phyloP scores from a whole-genome alignment of 2,113 vertebrate genomes.

The Beaufortia kweichowensis region DNA sequence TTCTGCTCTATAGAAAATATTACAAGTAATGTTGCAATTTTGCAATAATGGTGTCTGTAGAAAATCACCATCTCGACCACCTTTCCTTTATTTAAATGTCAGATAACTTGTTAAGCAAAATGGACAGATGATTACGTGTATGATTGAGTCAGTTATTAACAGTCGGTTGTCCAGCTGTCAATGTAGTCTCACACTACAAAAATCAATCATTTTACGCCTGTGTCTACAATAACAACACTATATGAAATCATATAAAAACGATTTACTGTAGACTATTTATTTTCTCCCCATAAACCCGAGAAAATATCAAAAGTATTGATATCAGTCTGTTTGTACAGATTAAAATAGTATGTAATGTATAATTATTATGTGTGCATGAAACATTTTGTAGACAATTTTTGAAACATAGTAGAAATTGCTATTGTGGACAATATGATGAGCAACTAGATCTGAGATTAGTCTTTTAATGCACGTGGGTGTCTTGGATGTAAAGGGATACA shows the following conservation, averaged over 20 bases:
- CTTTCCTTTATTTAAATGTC: background rate
- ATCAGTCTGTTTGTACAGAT: too few species aligned
- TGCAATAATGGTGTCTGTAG: conserved; percentile 13
- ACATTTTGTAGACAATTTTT: too few species aligned
- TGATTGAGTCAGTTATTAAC: background rate
- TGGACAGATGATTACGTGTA: background rate
- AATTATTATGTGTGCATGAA: too few species aligned
- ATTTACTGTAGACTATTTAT: background rate
- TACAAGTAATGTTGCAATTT: background rate
- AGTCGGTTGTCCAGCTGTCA: background rate
- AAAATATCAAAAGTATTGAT: too few species aligned
- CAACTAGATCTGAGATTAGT: too few species aligned
- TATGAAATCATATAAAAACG: background rate
- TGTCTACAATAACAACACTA: background rate
- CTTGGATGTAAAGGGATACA: too few species aligned
- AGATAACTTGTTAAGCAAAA: background rate
- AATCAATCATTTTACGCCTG: background rate
- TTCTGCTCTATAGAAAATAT: background rate
- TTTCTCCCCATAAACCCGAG: background rate
- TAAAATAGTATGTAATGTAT: too few species aligned
- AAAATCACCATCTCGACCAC: too few species aligned
- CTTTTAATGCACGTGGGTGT: too few species aligned
- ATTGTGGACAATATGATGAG: too few species aligned
- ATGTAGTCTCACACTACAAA: background rate
- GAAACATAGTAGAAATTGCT: too few species aligned